A percentile compares a stretch with the other conserved stretches of the same genome.
These are phyloP conservation scores for Matsumyia berberina DNA, from an alignment of 2,888 invertebrate genomes.

Conservation along the genomic window DNA sequence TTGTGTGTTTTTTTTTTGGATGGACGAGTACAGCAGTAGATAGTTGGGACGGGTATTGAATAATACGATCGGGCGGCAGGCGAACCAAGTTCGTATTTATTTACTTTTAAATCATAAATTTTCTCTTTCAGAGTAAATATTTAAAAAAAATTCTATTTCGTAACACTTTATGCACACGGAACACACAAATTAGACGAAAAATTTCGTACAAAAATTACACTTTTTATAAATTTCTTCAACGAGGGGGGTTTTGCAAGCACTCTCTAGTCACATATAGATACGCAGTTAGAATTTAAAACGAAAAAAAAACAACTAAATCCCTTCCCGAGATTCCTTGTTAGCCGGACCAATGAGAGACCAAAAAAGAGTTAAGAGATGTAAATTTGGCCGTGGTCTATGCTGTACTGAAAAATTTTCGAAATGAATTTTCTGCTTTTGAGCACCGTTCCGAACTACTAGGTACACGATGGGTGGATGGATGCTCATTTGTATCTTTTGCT, in stretches of 20 bases:
- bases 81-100: conserved; percentile 61
- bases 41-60: conserved; percentile 2
- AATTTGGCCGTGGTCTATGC: conserved; percentile 77
- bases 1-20: conserved; percentile 3
- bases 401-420: conserved; percentile 77
- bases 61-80: conserved; percentile 31
- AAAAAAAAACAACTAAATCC: conserved; percentile 23
- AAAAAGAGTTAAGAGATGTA: conserved; percentile 63
- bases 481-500: conserved; percentile 52
- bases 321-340: conserved; percentile 31
- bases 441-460: conserved; percentile 73
- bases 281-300: not conserved
- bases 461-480: conserved; percentile 58
- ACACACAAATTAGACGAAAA: conserved; percentile 32
- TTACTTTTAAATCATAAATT: conserved; percentile 55
- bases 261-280: conserved; percentile 7
- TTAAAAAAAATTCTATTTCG: conserved; percentile 63
- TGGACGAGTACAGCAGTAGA: conserved; percentile 69
- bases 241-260: not conserved
- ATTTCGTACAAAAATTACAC: conserved; percentile 12
- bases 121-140: conserved; percentile 14
- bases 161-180: conserved; percentile 76
- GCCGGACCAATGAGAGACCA: conserved; percentile 21
- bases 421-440: conserved; percentile 62
- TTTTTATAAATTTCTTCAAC: not conserved